Percentiles rank a stretch among this genome's conserved stretches.
These are phyloP conservation scores for Tragulus kanchil DNA, from an alignment of 2,113 vertebrate species.

Conservation along the genomic window DNA sequence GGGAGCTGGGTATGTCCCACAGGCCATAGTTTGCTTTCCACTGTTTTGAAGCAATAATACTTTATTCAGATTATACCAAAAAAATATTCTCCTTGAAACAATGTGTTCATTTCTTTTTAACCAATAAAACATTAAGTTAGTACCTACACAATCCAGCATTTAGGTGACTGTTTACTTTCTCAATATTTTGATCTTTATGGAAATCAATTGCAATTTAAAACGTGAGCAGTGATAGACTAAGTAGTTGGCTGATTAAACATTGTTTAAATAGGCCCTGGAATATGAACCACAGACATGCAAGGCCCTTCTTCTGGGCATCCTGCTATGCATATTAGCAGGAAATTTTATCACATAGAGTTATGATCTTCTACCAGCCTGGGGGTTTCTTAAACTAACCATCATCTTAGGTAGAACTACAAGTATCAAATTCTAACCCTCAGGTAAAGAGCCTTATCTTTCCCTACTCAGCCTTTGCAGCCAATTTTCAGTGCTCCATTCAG, in stretches of 20 bases:
- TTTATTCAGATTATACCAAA: background rate
- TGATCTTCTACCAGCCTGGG: background rate
- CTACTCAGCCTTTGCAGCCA: background rate
- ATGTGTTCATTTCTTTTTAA: background rate
- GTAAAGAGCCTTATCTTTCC: background rate
- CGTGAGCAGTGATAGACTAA: background rate
- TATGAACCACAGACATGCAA: background rate
- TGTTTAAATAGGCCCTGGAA: background rate
- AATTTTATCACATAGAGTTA: background rate
- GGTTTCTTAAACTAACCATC: background rate
- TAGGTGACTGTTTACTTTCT: background rate
- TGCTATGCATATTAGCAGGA: background rate
- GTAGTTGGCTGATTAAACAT: background rate
- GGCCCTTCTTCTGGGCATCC: background rate
- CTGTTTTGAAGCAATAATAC: background rate
- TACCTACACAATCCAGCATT: slow-evolving; percentile 11
- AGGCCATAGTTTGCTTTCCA: background rate
- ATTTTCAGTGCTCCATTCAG: background rate
- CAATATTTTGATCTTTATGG: slow-evolving; percentile 32
- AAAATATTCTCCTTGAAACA: background rate
- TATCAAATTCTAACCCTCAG: background rate
- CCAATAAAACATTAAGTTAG: background rate
- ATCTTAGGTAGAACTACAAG: background rate
- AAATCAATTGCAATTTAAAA: slow-evolving; percentile 55
- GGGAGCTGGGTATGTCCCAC: background rate